Evolutionary conservation across 2,888 invertebrate species (phyloP), one percentile per base, ranked within the genome.

Genomic region (Eucera pruinosa): DNA sequence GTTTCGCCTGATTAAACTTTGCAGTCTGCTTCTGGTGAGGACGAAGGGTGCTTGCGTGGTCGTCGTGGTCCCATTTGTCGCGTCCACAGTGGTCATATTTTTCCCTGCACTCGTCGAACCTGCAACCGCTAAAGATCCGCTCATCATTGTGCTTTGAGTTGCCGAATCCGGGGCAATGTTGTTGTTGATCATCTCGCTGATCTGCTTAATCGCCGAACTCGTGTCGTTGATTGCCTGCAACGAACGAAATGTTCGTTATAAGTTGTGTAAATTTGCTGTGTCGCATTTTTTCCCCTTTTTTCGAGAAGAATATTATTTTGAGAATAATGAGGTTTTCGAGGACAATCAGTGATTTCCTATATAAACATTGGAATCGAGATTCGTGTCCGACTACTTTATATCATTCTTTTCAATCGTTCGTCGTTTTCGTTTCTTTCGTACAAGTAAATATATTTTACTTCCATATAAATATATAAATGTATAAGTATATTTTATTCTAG

Each of bases 161-260:
- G 82, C 84, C 5, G 87, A 77, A 13, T 87, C 87, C 5, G 85
- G 83, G 11, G 41, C 76, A 30, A 89, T 64, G 45, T 62, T 85
- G 6, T 67, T 90, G 78, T 91, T 92, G 20, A 94, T 82, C 48
- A 93, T 84, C 39, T 87, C 84, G 58, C 90, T 91, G 39, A 94
- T 93, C 81, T 92, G 93, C 74, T 91, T 89, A 27, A 93, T 86
- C 0, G 94, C 94, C 57, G 93, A 92, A 77, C 88, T 91, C 0
- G 94, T 94, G 64, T 94, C 94, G 79, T 91, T 92, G 86, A 93
- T 92, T 86, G 93, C 93, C 94, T 94, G 79, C 73, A 92, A 92
- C 69, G 48, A 58, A 80, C 69, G 79, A 13, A 18, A 57, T 11
- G 6, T 36, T 6, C 11, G 6, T 36, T 9, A 9, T 11, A 36